phyloP scores from a whole-genome alignment of 2,888 invertebrate species.

The Troglohyphantes excavatus region DNA sequence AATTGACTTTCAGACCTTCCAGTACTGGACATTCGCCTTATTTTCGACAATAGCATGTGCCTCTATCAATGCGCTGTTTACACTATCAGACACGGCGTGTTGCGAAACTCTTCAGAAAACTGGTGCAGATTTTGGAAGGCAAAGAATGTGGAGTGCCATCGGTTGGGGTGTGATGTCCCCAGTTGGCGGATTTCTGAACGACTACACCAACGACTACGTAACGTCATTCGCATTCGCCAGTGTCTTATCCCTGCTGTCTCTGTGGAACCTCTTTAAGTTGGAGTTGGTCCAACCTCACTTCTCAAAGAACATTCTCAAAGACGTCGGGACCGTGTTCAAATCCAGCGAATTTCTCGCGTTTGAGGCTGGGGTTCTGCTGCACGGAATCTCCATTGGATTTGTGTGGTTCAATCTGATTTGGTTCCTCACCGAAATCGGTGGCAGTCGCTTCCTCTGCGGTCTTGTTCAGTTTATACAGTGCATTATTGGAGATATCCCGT shows the following conservation, averaged over 20 bases:
- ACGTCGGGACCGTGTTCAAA: slow-evolving; percentile 17
- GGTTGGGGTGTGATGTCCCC: slow-evolving; percentile 75
- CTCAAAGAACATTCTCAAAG: slow-evolving; percentile 45
- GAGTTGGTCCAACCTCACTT: slow-evolving; percentile 41
- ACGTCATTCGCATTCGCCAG: slow-evolving; percentile 30
- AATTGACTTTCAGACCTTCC: slow-evolving; percentile 32
- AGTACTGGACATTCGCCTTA: slow-evolving; percentile 75
- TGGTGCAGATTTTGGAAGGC: slow-evolving; percentile 69
- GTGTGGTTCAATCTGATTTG: slow-evolving; percentile 67
- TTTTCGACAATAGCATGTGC: slow-evolving; percentile 52
- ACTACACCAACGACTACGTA: slow-evolving; percentile 33
- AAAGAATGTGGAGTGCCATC: slow-evolving; percentile 79
- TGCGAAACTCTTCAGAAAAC: slow-evolving; percentile 70
- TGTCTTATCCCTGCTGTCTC: not conserved
- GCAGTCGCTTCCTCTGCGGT: slow-evolving; percentile 56
- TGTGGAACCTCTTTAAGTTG: slow-evolving; percentile 41
- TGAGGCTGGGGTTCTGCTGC: slow-evolving; percentile 30
- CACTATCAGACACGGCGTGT: slow-evolving; percentile 78
- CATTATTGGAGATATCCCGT: slow-evolving; percentile 92
- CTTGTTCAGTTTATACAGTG: slow-evolving; percentile 86
- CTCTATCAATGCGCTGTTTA: slow-evolving; percentile 65
- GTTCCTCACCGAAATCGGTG: slow-evolving; percentile 65
- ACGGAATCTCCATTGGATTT: slow-evolving; percentile 56
- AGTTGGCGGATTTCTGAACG: slow-evolving; percentile 42
- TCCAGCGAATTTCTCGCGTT: slow-evolving; percentile 50